Percentiles rank a stretch among this genome's conserved stretches.
Evolutionary conservation across 37 sponge, comb jelly and placozoan species (phyloP).

Genomic region (Halisarca cf. caerulea): DNA sequence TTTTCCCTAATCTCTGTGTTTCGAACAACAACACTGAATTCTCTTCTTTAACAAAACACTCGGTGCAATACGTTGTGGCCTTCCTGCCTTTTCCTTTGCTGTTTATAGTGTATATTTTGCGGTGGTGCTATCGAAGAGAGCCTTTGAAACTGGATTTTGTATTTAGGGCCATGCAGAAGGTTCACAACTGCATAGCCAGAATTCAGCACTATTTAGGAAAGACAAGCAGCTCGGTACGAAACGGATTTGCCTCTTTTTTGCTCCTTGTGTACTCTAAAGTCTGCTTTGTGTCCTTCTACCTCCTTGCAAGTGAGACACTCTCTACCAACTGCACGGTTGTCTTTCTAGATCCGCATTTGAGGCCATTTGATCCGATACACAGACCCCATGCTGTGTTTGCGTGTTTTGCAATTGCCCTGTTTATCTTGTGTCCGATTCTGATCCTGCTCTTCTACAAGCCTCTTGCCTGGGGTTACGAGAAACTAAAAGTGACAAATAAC

Average conservation of each 20-base stretch:
- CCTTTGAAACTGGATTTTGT: neutral
- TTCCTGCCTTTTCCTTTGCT: slow-evolving; percentile 1
- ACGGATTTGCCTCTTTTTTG: slow-evolving; percentile 7
- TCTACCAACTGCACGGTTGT: neutral
- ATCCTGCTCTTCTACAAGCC: slow-evolving; percentile 24
- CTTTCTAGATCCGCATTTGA: neutral
- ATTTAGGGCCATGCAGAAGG: neutral
- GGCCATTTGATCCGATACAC: slow-evolving; percentile 8
- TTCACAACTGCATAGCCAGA: neutral
- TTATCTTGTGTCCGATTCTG: neutral
- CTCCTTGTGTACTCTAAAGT: slow-evolving; percentile 9
- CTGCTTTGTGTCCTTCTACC: neutral
- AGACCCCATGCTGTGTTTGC: slow-evolving; percentile 10
- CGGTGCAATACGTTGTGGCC: neutral
- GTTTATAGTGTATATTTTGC: neutral
- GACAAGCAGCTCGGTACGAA: neutral
- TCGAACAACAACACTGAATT: neutral
- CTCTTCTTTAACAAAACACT: neutral
- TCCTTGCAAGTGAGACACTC: neutral
- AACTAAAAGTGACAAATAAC: neutral
- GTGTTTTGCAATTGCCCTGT: neutral
- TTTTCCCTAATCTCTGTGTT: slow-evolving; percentile 4
- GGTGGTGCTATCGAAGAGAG: slow-evolving; percentile 5
- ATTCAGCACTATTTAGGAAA: slow-evolving; percentile 19
- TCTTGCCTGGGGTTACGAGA: neutral